Evolutionary conservation across 1,140 invertebrate species (phyloP).

Genomic region (Rhizoglyphus robini): DNA sequence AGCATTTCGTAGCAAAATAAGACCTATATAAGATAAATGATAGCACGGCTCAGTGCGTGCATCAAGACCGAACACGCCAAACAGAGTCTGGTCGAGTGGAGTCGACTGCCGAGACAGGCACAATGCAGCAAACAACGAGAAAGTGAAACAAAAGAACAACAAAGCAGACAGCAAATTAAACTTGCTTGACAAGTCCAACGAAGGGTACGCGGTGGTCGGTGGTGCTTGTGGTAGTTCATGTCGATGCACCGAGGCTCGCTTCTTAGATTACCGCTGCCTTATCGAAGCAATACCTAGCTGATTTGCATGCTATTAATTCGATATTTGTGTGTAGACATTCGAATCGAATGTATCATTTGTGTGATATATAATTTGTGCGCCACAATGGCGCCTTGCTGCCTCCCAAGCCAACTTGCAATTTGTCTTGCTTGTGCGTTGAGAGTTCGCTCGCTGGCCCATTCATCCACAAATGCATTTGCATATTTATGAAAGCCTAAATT

Average conservation of each 20-base stretch:
- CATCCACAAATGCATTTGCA: conserved; percentile 12
- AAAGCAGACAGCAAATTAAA: background rate
- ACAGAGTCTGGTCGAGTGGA: background rate
- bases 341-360: background rate
- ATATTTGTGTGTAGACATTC: conserved; percentile 1
- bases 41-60: conserved; percentile 12
- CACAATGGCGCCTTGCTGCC: too few relatives aligned
- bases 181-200: background rate
- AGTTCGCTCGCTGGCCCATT: background rate
- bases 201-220: background rate
- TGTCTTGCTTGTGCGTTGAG: background rate
- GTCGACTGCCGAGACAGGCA: background rate
- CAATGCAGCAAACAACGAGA: background rate
- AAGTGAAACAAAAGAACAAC: background rate
- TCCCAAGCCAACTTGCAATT: conserved; percentile 5
- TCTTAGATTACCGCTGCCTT: too few relatives aligned
- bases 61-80: conserved; percentile 1
- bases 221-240: background rate
- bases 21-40: conserved; percentile 15
- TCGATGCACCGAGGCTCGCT: too few relatives aligned
- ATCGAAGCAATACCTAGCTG: conserved; percentile 12
- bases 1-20: conserved; percentile 15
- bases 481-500: conserved; percentile 13
- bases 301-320: conserved; percentile 10
- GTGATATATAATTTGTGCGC: too few relatives aligned